Conservation (phyloP, 1,140 invertebrate species). For the Drosophila novamexicana region DNA sequence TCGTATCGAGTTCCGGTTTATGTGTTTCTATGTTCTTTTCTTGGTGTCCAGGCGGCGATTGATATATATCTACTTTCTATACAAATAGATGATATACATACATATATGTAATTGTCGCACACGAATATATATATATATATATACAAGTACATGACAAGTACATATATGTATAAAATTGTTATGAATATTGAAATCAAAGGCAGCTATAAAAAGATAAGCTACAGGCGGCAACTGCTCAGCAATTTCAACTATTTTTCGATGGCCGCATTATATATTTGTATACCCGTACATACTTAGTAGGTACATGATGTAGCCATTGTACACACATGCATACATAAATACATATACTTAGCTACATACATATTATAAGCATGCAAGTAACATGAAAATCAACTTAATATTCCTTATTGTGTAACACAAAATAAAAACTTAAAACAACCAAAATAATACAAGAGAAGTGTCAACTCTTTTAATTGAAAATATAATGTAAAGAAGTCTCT, state of each 20-base stretch:
- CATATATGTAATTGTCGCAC: not conserved
- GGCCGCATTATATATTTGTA: constrained; percentile 15
- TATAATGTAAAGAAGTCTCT: not conserved
- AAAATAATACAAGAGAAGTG: constrained; percentile 14
- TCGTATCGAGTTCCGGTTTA: constrained; percentile 4
- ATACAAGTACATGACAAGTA: constrained; percentile 1
- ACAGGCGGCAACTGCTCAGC: constrained; percentile 5
- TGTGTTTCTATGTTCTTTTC: constrained; percentile 8
- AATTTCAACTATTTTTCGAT: constrained; percentile 35
- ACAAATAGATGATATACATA: constrained; percentile 11
- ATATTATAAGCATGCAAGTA: constrained; percentile 55
- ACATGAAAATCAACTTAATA: constrained; percentile 72
- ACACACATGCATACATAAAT: constrained; percentile 33
- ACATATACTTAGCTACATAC: constrained; percentile 36
- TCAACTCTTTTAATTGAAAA: not conserved
- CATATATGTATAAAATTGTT: constrained; percentile 28
- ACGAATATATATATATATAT: constrained; percentile 3
- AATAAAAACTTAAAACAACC: constrained; percentile 31
- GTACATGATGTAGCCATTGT: constrained; percentile 4
- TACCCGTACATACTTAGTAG: constrained; percentile 20
- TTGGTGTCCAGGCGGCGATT: constrained; percentile 6
- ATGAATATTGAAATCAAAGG: constrained; percentile 17
- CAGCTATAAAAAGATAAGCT: not conserved
- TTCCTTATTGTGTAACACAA: constrained; percentile 79
- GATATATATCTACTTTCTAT: constrained; percentile 18